Conservation (phyloP, 2,888 invertebrate species). For the Apocheima hispidaria region DNA sequence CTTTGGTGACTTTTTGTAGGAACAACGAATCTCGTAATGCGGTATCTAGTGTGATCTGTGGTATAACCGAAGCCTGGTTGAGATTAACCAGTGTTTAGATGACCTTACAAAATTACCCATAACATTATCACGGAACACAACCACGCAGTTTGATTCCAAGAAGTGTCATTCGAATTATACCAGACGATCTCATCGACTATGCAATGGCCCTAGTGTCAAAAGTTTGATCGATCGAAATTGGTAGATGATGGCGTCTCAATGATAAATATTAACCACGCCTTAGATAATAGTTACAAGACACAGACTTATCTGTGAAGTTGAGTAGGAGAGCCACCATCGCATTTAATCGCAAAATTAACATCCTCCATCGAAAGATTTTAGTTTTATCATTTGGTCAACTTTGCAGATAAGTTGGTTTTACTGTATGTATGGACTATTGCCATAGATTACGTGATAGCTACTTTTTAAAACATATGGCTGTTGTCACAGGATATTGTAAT, state of each 20-base stretch:
- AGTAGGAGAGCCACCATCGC: not conserved
- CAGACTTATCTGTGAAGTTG: not conserved
- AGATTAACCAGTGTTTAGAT: not conserved
- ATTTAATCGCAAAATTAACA: not conserved
- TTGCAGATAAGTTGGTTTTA: too few relatives aligned
- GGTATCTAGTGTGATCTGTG: too few relatives aligned
- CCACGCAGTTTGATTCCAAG: conserved; percentile 39
- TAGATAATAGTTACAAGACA: not conserved
- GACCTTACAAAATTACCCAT: conserved; percentile 15
- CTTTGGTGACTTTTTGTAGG: too few relatives aligned
- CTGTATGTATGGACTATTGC: not conserved
- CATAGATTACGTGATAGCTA: not conserved
- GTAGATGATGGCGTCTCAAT: conserved; percentile 36
- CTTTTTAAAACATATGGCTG: not conserved
- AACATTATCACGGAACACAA: conserved; percentile 27
- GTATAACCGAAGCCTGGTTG: too few relatives aligned
- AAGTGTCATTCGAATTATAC: conserved; percentile 33
- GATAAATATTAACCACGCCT: conserved; percentile 8
- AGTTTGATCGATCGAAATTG: conserved; percentile 58
- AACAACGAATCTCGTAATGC: too few relatives aligned
- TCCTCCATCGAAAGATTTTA: not conserved
- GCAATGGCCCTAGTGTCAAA: conserved; percentile 47
- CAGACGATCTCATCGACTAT: conserved; percentile 31
- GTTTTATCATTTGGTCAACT: not conserved
- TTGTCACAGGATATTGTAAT: not conserved